Percentiles rank a stretch among this genome's conserved stretches.
Conservation (phyloP, 2,888 invertebrate genomes). For the Yponomeuta plumbellus region DNA sequence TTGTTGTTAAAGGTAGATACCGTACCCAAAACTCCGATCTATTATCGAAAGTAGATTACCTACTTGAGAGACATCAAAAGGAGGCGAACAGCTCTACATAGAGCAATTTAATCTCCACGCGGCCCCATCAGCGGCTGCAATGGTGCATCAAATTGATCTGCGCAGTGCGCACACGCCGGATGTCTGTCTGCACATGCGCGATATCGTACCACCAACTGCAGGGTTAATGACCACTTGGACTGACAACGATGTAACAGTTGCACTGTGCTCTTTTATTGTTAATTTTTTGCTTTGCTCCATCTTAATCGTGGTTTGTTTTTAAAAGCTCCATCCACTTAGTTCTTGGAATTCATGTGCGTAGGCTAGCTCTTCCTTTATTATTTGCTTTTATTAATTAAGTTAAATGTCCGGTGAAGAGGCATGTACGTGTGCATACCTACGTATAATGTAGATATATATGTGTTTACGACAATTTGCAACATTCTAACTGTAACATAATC, state of each 20-base stretch:
- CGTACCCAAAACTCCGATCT: background rate
- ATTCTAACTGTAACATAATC: background rate
- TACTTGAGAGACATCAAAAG: conserved; percentile 37
- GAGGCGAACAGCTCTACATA: conserved; percentile 20
- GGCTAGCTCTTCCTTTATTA: background rate
- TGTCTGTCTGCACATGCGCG: conserved; percentile 42
- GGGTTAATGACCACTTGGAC: conserved; percentile 35
- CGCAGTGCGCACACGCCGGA: conserved; percentile 41
- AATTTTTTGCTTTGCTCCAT: background rate
- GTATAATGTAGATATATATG: background rate
- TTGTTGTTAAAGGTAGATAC: too few relatives aligned
- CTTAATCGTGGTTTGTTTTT: background rate
- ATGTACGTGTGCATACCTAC: background rate
- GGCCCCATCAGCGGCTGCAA: conserved; percentile 41
- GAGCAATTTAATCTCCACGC: conserved; percentile 27
- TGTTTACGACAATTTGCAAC: background rate
- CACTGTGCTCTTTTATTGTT: background rate
- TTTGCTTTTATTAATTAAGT: background rate
- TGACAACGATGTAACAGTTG: background rate
- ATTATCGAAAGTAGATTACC: background rate
- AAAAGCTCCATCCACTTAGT: background rate
- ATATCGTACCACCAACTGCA: conserved; percentile 15
- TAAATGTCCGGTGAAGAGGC: background rate
- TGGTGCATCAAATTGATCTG: conserved; percentile 53
- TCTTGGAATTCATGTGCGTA: background rate